These are phyloP conservation scores for Ectemnius lituratus DNA, from an alignment of 2,888 invertebrate genomes.

Conservation along the genomic window DNA sequence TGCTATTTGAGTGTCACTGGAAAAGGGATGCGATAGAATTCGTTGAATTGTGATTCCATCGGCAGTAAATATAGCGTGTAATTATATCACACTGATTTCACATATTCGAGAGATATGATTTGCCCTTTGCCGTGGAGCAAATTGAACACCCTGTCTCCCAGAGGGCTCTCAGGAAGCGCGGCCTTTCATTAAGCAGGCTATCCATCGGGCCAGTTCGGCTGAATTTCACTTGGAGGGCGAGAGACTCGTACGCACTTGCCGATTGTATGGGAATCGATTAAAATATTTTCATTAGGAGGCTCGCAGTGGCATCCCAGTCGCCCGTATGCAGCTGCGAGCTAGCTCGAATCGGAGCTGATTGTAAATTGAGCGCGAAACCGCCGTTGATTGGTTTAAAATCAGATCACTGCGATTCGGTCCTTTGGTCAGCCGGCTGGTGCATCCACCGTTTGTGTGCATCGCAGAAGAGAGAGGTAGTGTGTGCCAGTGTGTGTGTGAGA, in stretches of 20 bases:
- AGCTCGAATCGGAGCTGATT: constrained; percentile 70
- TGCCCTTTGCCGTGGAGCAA: not conserved
- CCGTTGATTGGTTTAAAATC: constrained; percentile 77
- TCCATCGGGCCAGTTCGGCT: constrained; percentile 24
- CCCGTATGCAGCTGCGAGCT: constrained; percentile 52
- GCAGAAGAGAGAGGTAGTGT: constrained; percentile 30
- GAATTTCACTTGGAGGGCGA: constrained; percentile 35
- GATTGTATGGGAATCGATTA: constrained; percentile 57
- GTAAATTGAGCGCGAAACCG: constrained; percentile 76
- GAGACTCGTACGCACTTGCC: constrained; percentile 31
- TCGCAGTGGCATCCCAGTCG: constrained; percentile 40
- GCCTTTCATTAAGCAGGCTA: not conserved
- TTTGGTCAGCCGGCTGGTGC: constrained; percentile 61
- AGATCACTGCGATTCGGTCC: constrained; percentile 70
- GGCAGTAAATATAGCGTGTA: not conserved
- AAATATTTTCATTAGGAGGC: constrained; percentile 62
- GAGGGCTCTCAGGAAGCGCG: not conserved
- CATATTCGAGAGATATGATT: constrained; percentile 3
- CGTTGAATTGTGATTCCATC: not conserved
- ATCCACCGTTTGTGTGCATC: constrained; percentile 62
- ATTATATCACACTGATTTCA: constrained; percentile 3
- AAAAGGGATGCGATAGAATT: not conserved
- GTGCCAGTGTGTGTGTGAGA: too few relatives aligned
- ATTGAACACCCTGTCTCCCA: not conserved
- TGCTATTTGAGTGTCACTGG: not conserved